These are phyloP conservation scores for Pseudomyrmex dendroicus DNA, from an alignment of 1,140 invertebrate genomes.

Conservation along the genomic window DNA sequence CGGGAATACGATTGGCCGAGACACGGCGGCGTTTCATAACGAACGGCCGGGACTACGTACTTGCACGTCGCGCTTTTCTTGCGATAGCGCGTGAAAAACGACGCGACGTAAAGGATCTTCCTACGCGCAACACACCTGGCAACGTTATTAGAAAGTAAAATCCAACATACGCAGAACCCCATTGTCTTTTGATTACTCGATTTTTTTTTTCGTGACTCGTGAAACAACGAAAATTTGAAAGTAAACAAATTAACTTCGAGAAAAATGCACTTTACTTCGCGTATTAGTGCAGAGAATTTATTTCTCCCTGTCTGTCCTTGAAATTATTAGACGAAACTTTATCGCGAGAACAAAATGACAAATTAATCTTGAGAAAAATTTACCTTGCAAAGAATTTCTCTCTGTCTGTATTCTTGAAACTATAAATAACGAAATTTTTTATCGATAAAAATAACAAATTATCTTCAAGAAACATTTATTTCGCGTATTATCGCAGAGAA, in stretches of 20 bases:
- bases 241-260: no score
- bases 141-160: constrained; percentile 39
- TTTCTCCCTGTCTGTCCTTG: background rate
- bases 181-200: no score
- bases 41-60: background rate
- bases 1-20: constrained; percentile 29
- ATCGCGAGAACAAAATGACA: no score
- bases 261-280: background rate
- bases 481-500: background rate
- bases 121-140: background rate
- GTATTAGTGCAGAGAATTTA: background rate
- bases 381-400: background rate
- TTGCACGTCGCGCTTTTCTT: constrained; percentile 27
- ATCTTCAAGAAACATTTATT: no score
- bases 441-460: background rate
- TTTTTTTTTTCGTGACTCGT: no score
- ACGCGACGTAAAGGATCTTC: background rate
- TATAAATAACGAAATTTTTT: constrained; percentile 1
- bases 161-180: background rate
- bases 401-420: background rate
- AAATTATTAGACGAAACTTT: no score
- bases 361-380: background rate
- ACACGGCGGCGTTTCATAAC: constrained; percentile 31
- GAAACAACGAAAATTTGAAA: no score
- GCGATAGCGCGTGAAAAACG: constrained; percentile 28